phyloP scores from a whole-genome alignment of 2,797 vertebrate species.

The Rhinophrynus dorsalis region DNA sequence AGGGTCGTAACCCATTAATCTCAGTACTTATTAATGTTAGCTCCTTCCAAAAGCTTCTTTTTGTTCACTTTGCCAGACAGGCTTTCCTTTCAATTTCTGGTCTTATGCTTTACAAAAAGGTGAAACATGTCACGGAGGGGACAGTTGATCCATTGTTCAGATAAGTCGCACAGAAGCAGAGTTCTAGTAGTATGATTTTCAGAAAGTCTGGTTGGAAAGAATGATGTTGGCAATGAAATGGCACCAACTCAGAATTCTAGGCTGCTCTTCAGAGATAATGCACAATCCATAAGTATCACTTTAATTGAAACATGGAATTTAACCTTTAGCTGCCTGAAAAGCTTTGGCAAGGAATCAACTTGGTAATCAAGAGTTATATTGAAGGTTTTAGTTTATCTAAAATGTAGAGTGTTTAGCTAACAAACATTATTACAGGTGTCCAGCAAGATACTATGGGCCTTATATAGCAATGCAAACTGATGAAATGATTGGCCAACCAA shows the following conservation, averaged over 20 bases:
- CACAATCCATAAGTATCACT: neutral
- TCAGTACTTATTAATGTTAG: conserved; percentile 36
- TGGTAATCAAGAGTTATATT: no score
- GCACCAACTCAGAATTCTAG: conserved; percentile 5
- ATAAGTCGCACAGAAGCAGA: conserved; percentile 25
- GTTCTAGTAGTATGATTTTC: conserved; percentile 24
- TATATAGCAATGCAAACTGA: no score
- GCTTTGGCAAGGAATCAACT: no score
- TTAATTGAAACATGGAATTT: neutral
- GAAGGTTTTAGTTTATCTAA: no score
- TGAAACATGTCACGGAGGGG: conserved; percentile 36
- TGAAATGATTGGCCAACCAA: no score
- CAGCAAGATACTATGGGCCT: no score
- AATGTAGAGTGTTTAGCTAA: no score
- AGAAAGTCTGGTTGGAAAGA: conserved; percentile 14
- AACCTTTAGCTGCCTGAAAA: neutral
- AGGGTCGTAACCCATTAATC: conserved; percentile 47
- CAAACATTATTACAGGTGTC: no score
- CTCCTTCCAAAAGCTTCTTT: conserved; percentile 44
- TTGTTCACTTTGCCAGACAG: conserved; percentile 43
- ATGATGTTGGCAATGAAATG: conserved; percentile 17
- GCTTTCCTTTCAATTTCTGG: conserved; percentile 40
- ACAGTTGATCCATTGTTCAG: conserved; percentile 45
- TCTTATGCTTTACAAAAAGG: conserved; percentile 33
- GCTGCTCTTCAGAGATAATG: conserved; percentile 3